These are phyloP conservation scores for Echeneis naucrates DNA, from an alignment of 2,797 vertebrate species.

Conservation along the genomic window DNA sequence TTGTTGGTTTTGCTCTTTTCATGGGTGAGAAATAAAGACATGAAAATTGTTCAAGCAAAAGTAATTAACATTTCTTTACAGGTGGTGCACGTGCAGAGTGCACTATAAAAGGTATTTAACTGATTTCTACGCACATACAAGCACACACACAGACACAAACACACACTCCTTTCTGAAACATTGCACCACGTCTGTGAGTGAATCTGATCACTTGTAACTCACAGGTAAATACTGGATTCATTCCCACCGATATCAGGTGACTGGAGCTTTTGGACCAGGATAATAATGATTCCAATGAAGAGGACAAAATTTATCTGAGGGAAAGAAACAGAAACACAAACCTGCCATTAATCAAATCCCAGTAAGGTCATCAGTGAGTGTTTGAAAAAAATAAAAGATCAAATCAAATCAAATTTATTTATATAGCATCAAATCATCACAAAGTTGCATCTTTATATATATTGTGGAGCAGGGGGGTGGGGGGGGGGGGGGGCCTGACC, in stretches of 20 bases:
- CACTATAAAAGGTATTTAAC: neutral
- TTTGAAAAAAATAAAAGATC: too few species aligned
- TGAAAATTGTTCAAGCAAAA: neutral
- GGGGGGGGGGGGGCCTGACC: too few species aligned
- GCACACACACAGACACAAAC: slow-evolving; percentile 4
- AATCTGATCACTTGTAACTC: slow-evolving; percentile 42
- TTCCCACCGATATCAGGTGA: slow-evolving; percentile 98
- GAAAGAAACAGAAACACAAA: neutral
- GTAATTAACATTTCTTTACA: neutral
- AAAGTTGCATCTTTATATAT: too few species aligned
- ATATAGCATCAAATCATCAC: too few species aligned
- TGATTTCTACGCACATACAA: neutral
- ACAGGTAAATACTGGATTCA: slow-evolving; percentile 95
- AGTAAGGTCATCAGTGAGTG: neutral
- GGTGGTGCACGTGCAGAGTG: neutral
- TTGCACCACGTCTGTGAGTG: neutral
- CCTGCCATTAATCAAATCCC: neutral
- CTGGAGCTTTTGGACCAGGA: slow-evolving; percentile 98
- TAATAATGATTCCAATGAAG: slow-evolving; percentile 97
- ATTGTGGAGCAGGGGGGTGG: too few species aligned
- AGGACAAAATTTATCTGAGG: slow-evolving; percentile 95
- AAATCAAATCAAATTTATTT: too few species aligned
- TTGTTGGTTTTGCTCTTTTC: slow-evolving; percentile 9
- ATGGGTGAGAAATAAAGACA: neutral
- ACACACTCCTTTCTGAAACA: neutral